Conservation (phyloP, 2,113 vertebrate species). For the Hemichromis elongatus region DNA sequence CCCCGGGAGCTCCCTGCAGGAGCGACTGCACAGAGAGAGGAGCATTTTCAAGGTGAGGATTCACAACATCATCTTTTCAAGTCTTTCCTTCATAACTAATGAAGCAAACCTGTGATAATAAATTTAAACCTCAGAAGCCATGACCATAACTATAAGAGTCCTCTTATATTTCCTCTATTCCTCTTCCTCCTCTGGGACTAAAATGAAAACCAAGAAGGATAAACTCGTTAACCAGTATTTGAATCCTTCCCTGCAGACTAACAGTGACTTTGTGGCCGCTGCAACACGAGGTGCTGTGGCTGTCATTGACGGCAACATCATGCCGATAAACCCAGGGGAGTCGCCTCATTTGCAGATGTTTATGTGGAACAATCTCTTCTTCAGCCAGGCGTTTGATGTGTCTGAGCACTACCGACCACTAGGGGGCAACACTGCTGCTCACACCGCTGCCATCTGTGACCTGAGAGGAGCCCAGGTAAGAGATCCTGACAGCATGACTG, state of each 20-base stretch:
- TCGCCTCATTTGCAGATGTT: slow-evolving; percentile 94
- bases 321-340: slow-evolving; percentile 93
- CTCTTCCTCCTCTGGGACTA: neutral
- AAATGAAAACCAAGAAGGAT: neutral
- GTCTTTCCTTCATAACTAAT: neutral
- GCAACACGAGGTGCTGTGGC: slow-evolving; percentile 88
- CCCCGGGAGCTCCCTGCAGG: slow-evolving; percentile 80
- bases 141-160: neutral
- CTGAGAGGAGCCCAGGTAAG: slow-evolving; percentile 83
- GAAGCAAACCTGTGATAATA: neutral
- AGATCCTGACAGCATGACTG: neutral
- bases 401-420: slow-evolving; percentile 89
- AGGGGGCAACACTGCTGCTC: slow-evolving; percentile 88
- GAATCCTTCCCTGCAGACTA: slow-evolving; percentile 72
- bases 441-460: slow-evolving; percentile 84
- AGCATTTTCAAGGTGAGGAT: slow-evolving; percentile 87
- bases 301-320: slow-evolving; percentile 89
- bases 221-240: neutral
- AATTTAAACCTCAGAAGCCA: neutral
- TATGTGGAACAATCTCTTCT: slow-evolving; percentile 98
- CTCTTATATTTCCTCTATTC: neutral
- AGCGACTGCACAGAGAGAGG: slow-evolving; percentile 85
- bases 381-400: slow-evolving; percentile 91
- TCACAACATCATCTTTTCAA: neutral
- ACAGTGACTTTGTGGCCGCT: slow-evolving; percentile 90